Conservation (phyloP, 2,888 invertebrate species). For the Sminthurinus aureus region DNA sequence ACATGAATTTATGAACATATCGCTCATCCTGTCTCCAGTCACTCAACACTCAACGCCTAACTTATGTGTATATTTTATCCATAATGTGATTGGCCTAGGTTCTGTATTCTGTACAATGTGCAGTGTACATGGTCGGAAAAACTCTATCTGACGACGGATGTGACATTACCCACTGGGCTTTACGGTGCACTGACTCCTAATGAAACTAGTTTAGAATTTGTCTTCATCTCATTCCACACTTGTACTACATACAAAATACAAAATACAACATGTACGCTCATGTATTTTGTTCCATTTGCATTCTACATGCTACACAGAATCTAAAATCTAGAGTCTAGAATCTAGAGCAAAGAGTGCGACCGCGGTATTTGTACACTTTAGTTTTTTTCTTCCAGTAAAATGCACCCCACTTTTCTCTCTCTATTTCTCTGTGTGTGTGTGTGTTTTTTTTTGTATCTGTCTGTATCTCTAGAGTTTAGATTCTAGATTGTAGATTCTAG, state of each 20-base stretch:
- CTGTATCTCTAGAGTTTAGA: neutral
- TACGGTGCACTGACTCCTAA: constrained; percentile 39
- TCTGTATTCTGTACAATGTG: neutral
- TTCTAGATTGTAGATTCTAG: neutral
- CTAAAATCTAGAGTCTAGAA: too few relatives aligned
- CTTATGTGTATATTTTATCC: neutral
- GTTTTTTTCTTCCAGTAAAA: neutral
- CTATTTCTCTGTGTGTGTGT: neutral
- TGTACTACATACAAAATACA: neutral
- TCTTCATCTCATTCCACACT: constrained; percentile 32
- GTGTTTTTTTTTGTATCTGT: neutral
- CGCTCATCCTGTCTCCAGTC: neutral
- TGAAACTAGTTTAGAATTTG: constrained; percentile 39
- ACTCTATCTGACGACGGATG: constrained; percentile 28
- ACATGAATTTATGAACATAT: too few relatives aligned
- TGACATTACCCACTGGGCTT: constrained; percentile 38
- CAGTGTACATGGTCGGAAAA: neutral
- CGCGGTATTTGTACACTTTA: too few relatives aligned
- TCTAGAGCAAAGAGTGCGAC: too few relatives aligned
- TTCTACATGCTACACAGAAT: neutral
- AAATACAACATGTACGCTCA: neutral
- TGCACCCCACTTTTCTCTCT: neutral
- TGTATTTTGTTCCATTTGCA: neutral
- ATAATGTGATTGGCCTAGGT: neutral
- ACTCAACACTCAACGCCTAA: neutral